Conservation (phyloP, 2,888 invertebrate species). For the Lasius platythorax region DNA sequence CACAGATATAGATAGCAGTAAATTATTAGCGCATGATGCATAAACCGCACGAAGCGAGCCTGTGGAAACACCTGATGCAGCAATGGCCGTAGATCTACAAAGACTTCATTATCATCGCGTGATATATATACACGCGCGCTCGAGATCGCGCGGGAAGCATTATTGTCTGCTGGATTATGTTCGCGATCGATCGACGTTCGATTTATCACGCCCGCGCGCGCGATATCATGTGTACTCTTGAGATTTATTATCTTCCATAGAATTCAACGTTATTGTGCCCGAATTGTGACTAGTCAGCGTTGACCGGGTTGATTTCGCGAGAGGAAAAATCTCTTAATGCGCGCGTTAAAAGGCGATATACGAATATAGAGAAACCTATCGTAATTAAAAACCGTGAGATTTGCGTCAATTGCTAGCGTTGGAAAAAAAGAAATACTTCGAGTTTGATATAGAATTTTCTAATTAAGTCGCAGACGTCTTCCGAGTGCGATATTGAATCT, state of each 20-base stretch:
- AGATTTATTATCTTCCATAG: slow-evolving; percentile 52
- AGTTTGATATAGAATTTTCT: neutral
- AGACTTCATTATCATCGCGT: slow-evolving; percentile 44
- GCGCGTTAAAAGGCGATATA: neutral
- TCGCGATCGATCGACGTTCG: slow-evolving; percentile 43
- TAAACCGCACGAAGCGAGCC: slow-evolving; percentile 17
- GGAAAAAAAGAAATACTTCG: neutral
- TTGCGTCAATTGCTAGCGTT: neutral
- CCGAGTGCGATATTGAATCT: neutral
- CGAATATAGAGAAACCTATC: neutral
- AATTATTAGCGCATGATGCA: slow-evolving; percentile 31
- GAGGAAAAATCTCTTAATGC: slow-evolving; percentile 13
- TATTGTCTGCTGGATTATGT: slow-evolving; percentile 47
- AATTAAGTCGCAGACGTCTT: slow-evolving; percentile 2
- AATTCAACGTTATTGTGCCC: slow-evolving; percentile 36
- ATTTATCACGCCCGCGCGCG: slow-evolving; percentile 29
- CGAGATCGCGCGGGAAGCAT: slow-evolving; percentile 4
- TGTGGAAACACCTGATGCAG: slow-evolving; percentile 37
- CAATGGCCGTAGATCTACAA: slow-evolving; percentile 36
- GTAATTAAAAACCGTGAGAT: neutral
- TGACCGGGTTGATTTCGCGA: slow-evolving; percentile 19
- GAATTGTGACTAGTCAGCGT: slow-evolving; percentile 36
- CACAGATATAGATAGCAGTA: slow-evolving; percentile 13
- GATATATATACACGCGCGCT: slow-evolving; percentile 7
- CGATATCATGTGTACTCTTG: slow-evolving; percentile 43